These are phyloP conservation scores for Xiphophorus maculatus DNA, from an alignment of 2,113 vertebrate species.

Conservation along the genomic window DNA sequence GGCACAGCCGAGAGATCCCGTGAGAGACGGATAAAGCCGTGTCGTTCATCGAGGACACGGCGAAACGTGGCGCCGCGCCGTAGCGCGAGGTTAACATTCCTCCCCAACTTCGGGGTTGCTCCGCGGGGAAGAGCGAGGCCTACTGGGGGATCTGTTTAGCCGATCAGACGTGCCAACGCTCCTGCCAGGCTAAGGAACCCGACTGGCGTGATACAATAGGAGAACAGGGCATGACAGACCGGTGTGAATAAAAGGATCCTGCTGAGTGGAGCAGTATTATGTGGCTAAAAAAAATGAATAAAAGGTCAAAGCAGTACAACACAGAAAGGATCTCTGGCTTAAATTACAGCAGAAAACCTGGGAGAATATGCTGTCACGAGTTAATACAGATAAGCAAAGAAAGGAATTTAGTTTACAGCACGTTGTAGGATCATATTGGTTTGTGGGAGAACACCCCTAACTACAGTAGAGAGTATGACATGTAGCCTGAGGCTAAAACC, in stretches of 20 bases:
- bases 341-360: not conserved
- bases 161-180: conserved; percentile 70
- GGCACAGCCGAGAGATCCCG: conserved; percentile 58
- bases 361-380: not conserved
- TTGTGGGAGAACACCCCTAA: not conserved
- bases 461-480: not conserved
- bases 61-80: conserved; percentile 54
- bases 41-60: conserved; percentile 73
- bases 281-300: conserved; percentile 23
- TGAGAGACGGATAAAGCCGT: conserved; percentile 71
- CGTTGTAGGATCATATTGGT: not conserved
- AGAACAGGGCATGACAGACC: conserved; percentile 60
- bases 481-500: not conserved
- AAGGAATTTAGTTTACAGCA: not conserved
- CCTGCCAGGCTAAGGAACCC: conserved; percentile 58
- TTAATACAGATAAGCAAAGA: conserved; percentile 7
- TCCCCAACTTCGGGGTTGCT: conserved; percentile 61
- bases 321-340: not conserved
- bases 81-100: conserved; percentile 75
- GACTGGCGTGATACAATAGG: conserved; percentile 55
- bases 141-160: conserved; percentile 77
- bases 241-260: conserved; percentile 62
- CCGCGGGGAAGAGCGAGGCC: conserved; percentile 64
- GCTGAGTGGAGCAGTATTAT: conserved; percentile 48
- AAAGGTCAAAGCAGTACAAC: conserved; percentile 29